Evolutionary conservation across 2,888 invertebrate genomes (phyloP).

Genomic region (Tricholauxania praeusta): DNA sequence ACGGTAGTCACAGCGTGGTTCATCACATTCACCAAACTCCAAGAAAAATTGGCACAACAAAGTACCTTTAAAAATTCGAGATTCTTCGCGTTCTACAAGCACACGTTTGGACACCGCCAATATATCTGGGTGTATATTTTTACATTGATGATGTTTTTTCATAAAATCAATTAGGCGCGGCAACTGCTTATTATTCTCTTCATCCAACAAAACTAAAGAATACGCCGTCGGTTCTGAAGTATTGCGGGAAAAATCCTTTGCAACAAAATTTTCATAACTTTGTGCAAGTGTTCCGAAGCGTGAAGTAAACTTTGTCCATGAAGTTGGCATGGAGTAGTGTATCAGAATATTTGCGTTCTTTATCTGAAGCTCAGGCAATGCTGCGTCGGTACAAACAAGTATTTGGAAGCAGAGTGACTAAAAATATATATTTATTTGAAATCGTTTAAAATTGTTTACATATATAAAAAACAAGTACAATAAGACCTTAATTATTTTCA

Average conservation of each 20-base stretch:
- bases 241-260: slow-evolving; percentile 42
- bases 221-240: slow-evolving; percentile 19
- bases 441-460: too few species aligned
- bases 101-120: slow-evolving; percentile 48
- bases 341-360: slow-evolving; percentile 76
- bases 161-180: slow-evolving; percentile 74
- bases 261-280: slow-evolving; percentile 69
- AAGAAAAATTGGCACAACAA: slow-evolving; percentile 71
- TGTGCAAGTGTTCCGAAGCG: slow-evolving; percentile 77
- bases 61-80: slow-evolving; percentile 46
- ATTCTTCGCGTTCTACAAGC: slow-evolving; percentile 48
- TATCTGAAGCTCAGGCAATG: slow-evolving; percentile 74
- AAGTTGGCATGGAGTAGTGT: slow-evolving; percentile 77
- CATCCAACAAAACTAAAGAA: slow-evolving; percentile 73
- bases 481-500: too few species aligned
- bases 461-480: too few species aligned
- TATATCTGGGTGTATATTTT: slow-evolving; percentile 56
- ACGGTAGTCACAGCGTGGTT: slow-evolving; percentile 72
- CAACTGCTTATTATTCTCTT: slow-evolving; percentile 72
- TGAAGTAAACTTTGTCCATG: slow-evolving; percentile 77
- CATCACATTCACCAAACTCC: slow-evolving; percentile 75
- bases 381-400: slow-evolving; percentile 78
- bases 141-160: slow-evolving; percentile 58
- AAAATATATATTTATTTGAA: slow-evolving; percentile 11
- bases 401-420: slow-evolving; percentile 58